Percentiles rank a stretch among this genome's conserved stretches.
phyloP scores from a whole-genome alignment of 2,113 vertebrate genomes.

The Pelvicachromis taeniatus region DNA sequence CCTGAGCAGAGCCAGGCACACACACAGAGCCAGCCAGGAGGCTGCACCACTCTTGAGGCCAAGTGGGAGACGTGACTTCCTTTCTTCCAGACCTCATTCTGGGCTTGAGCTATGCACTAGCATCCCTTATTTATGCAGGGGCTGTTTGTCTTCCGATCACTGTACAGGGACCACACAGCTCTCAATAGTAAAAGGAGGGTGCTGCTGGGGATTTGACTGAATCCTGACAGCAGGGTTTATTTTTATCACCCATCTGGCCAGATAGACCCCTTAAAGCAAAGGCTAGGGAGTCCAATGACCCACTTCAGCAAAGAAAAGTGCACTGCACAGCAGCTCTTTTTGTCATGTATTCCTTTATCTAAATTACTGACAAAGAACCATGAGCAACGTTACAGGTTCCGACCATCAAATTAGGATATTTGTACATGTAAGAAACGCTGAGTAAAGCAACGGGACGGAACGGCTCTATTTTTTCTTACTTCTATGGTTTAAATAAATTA shows the following conservation, averaged over 20 bases:
- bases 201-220: conserved; percentile 63
- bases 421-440: background rate
- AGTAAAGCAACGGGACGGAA: background rate
- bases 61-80: conserved; percentile 47
- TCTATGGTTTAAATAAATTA: background rate
- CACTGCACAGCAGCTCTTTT: conserved; percentile 47
- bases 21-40: conserved; percentile 48
- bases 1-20: conserved; percentile 54
- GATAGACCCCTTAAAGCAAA: conserved; percentile 58
- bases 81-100: conserved; percentile 43
- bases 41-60: conserved; percentile 43
- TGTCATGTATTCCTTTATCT: conserved; percentile 47
- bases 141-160: conserved; percentile 49
- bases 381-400: background rate
- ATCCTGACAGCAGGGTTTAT: conserved; percentile 68
- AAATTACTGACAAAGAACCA: conserved; percentile 22
- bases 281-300: conserved; percentile 62
- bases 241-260: conserved; percentile 75
- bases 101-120: conserved; percentile 13
- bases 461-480: background rate
- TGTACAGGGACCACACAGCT: conserved; percentile 25
- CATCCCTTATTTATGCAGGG: conserved; percentile 47
- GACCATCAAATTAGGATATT: background rate
- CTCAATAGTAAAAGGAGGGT: conserved; percentile 39
- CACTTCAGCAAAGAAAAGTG: conserved; percentile 64